phyloP scores from a whole-genome alignment of 2,797 vertebrate genomes.

The Notolepis coatsorum region DNA sequence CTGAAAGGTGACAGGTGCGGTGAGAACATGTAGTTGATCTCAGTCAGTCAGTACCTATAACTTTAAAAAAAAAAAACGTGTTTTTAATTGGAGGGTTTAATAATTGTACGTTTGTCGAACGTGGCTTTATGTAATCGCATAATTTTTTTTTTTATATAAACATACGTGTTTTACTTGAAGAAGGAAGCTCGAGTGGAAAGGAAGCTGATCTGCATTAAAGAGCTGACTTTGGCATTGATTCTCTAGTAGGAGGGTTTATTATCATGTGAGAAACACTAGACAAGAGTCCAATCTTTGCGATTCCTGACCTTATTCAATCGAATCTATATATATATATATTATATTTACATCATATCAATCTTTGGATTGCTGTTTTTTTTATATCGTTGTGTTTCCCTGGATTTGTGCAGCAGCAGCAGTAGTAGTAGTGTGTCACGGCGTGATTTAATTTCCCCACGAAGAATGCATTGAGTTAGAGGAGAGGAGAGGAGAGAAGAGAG shows the following conservation, averaged over 20 bases:
- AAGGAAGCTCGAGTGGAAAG: too few relatives aligned
- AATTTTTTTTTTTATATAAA: too few relatives aligned
- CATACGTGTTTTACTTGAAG: too few relatives aligned
- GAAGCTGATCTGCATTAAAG: too few relatives aligned
- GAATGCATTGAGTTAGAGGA: constrained; percentile 52
- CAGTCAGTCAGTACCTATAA: too few relatives aligned
- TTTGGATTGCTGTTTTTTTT: constrained; percentile 14
- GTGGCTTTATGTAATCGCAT: too few relatives aligned
- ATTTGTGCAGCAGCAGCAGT: constrained; percentile 9
- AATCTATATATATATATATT: background rate
- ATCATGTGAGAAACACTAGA: too few relatives aligned
- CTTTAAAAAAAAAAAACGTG: too few relatives aligned
- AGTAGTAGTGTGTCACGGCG: constrained; percentile 25
- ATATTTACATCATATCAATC: background rate
- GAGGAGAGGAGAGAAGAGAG: constrained; percentile 47
- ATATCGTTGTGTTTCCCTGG: constrained; percentile 10
- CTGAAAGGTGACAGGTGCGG: constrained; percentile 68
- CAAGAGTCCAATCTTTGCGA: constrained; percentile 52
- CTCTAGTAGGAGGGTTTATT: too few relatives aligned
- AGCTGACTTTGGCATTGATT: too few relatives aligned
- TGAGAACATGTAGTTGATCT: constrained; percentile 21
- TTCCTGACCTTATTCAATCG: background rate
- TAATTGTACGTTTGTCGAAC: too few relatives aligned
- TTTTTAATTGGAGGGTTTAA: too few relatives aligned
- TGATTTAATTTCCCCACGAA: constrained; percentile 61